Evolutionary conservation across 2,888 invertebrate species (phyloP).

Genomic region (Pseudococcus longispinus): DNA sequence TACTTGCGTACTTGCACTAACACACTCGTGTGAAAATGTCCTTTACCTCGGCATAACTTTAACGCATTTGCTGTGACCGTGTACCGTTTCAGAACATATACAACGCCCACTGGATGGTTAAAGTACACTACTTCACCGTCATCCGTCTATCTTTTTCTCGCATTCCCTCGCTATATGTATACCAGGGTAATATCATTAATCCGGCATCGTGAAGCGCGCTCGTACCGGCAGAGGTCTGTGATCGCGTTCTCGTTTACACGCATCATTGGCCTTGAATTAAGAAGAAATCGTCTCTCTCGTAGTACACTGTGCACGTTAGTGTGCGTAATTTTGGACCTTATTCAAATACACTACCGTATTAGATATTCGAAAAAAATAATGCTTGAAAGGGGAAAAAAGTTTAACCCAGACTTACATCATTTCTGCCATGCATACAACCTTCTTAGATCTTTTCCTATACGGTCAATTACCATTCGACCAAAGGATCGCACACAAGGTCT

Average conservation of each 20-base stretch:
- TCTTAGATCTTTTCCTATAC: not conserved
- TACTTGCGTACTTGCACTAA: not conserved
- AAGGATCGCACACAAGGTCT: constrained; percentile 3
- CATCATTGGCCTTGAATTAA: constrained; percentile 17
- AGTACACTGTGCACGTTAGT: not conserved
- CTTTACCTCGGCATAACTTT: constrained; percentile 52
- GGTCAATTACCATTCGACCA: not conserved
- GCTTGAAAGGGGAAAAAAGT: not conserved
- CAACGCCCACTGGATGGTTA: constrained; percentile 37
- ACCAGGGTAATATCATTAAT: not conserved
- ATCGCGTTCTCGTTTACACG: constrained; percentile 30
- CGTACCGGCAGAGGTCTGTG: constrained; percentile 20
- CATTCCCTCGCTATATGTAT: not conserved
- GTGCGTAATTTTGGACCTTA: not conserved
- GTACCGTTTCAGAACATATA: constrained; percentile 7
- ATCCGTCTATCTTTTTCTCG: not conserved
- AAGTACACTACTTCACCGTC: not conserved
- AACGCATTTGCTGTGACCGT: constrained; percentile 38
- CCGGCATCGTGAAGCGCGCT: not conserved
- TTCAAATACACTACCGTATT: not conserved
- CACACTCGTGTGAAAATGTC: constrained; percentile 32
- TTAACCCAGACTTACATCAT: not conserved
- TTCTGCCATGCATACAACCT: not conserved
- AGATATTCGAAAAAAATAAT: not conserved
- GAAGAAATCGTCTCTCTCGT: not conserved